Base-by-base conservation (phyloP, 2,113 vertebrate species). In the Urocitellus parryii region DNA sequence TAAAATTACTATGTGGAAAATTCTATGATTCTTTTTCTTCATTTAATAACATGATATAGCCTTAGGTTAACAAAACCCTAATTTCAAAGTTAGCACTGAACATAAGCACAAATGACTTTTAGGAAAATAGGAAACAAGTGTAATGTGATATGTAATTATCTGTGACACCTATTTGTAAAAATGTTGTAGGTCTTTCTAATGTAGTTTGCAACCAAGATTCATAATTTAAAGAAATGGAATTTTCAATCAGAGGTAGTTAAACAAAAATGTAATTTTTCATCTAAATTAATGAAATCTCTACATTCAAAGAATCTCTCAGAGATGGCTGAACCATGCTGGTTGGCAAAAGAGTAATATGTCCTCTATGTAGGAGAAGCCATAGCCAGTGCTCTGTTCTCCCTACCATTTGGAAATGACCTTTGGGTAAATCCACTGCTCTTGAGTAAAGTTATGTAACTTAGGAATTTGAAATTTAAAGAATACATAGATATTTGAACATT, bases 161-260 rank as follows among this genome's bases (percentile, higher is more conserved):
- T 80, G 1, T 92, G 77, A 42, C 20, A 79, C 11, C 18, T 86
- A 34, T 84, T 88, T 92, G 2, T 91, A 79, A 92, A 95, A 76
- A 72, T 9, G 0, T 76, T 81, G 29, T 13, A 56, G 18, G 1
- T 29, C 37, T 65, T 88, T 53, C 17, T 73, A 87, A 65, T 65
- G 18, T 68, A 27, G 3, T 72, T 85, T 68, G 42, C 10, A 29
- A 81, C 11, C 18, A 68, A 81, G n/a, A 42, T 70, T 74, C 17
- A 70, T 70, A 90, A 79, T 13, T 67, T 11, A 80, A 84, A 84
- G 4, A 53, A 79, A 61, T 53, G 10, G 83, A 91, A 63, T 81
- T 65, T 84, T 81, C 25, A 85, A 24, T 82, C 32, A 89, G 5
- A 68, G 1, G 16, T 76, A 9, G 45, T 34, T 85, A 74, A 78